These are phyloP conservation scores for Torymus tubicola DNA, from an alignment of 2,888 invertebrate species.

Conservation along the genomic window DNA sequence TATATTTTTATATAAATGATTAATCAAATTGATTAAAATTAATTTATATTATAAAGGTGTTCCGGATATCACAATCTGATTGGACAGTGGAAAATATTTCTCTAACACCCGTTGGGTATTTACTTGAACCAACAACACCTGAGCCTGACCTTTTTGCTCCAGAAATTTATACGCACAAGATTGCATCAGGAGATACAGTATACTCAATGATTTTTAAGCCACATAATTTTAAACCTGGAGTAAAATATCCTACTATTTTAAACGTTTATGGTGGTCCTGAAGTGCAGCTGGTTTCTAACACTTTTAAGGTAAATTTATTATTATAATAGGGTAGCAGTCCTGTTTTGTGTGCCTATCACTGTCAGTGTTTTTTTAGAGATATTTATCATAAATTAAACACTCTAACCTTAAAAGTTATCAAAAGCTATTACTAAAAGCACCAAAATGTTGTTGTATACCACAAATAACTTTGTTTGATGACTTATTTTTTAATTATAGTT, in stretches of 20 bases:
- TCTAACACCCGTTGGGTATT: slow-evolving; percentile 83
- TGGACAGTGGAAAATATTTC: slow-evolving; percentile 84
- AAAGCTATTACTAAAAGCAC: no score
- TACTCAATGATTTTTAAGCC: slow-evolving; percentile 95
- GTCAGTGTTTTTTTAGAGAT: no score
- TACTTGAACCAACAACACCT: slow-evolving; percentile 81
- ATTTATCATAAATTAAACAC: no score
- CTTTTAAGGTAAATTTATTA: slow-evolving; percentile 84
- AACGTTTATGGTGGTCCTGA: slow-evolving; percentile 99
- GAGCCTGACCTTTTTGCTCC: slow-evolving; percentile 82
- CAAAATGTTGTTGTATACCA: no score
- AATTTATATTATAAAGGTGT: slow-evolving; percentile 77
- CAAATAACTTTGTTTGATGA: no score
- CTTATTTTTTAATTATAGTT: no score
- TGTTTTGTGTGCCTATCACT: no score
- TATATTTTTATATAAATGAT: not conserved
- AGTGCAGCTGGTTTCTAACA: slow-evolving; percentile 97
- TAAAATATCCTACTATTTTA: slow-evolving; percentile 93
- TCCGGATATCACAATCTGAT: slow-evolving; percentile 83
- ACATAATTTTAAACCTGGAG: slow-evolving; percentile 81
- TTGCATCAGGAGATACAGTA: slow-evolving; percentile 83
- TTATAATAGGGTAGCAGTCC: no score
- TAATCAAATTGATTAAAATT: no score
- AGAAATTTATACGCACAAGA: slow-evolving; percentile 84
- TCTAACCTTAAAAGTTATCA: no score